Conservation (phyloP, 2,888 invertebrate genomes). For the Strigamia crassipes region DNA sequence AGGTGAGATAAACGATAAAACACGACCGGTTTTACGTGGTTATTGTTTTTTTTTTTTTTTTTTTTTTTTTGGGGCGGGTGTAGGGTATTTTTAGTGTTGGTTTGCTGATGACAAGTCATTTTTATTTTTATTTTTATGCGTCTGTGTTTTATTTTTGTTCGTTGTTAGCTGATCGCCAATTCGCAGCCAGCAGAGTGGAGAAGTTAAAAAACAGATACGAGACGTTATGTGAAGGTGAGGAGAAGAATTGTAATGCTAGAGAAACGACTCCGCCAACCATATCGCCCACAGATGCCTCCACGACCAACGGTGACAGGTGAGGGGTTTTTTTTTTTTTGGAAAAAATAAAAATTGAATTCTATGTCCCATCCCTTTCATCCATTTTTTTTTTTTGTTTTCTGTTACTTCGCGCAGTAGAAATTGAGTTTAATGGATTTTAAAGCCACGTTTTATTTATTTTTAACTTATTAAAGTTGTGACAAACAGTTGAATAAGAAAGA, state of each 20-base stretch:
- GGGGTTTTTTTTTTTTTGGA: background rate
- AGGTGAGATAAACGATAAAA: slow-evolving; percentile 50
- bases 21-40: background rate
- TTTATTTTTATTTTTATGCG: background rate
- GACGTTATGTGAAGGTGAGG: slow-evolving; percentile 37
- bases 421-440: too few relatives aligned
- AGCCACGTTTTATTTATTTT: too few relatives aligned
- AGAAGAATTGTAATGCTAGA: background rate
- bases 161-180: slow-evolving; percentile 15
- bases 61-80: too few relatives aligned
- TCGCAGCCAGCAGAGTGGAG: slow-evolving; percentile 17
- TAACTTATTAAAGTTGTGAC: too few relatives aligned
- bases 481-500: too few relatives aligned
- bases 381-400: too few relatives aligned
- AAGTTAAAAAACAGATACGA: slow-evolving; percentile 40
- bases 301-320: slow-evolving; percentile 44
- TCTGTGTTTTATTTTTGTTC: background rate
- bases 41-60: too few relatives aligned
- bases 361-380: too few relatives aligned
- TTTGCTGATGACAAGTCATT: slow-evolving; percentile 22
- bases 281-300: slow-evolving; percentile 41
- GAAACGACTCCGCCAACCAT: slow-evolving; percentile 47
- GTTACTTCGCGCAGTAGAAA: too few relatives aligned
- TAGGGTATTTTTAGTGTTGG: background rate
- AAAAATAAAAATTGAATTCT: background rate